phyloP scores from a whole-genome alignment of 2,113 vertebrate genomes.

The Callipepla californica region DNA sequence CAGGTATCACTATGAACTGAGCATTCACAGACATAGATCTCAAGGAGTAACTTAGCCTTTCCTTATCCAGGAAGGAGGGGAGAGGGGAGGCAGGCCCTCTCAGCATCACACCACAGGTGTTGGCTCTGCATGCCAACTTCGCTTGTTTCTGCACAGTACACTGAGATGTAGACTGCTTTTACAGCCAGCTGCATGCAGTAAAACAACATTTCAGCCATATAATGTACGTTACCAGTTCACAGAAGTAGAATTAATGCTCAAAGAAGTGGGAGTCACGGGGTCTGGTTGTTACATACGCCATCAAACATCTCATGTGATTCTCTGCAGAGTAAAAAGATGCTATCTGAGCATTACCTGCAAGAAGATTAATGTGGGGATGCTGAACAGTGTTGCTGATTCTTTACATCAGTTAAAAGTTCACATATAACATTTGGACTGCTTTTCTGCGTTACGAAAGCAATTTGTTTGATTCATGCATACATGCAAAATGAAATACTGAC shows the following conservation, averaged over 20 bases:
- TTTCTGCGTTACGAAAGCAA: neutral
- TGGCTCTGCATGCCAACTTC: neutral
- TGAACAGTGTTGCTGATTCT: neutral
- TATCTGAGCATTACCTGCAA: neutral
- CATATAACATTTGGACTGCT: neutral
- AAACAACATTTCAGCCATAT: neutral
- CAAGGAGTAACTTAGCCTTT: neutral
- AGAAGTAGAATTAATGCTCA: neutral
- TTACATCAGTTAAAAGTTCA: neutral
- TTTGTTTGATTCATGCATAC: neutral
- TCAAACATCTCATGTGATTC: neutral
- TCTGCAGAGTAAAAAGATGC: neutral
- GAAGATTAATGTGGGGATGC: neutral
- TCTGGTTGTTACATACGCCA: neutral
- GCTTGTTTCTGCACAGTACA: neutral
- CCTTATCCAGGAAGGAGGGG: neutral
- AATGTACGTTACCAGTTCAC: neutral
- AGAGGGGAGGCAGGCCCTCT: neutral
- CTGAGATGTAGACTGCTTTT: neutral
- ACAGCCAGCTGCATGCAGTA: neutral
- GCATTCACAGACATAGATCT: neutral
- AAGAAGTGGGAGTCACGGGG: neutral
- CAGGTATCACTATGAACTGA: neutral
- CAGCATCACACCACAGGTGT: neutral
- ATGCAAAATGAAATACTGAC: neutral